These are phyloP conservation scores for Cryptotis parvus DNA, from an alignment of 2,113 vertebrate species.

Conservation along the genomic window DNA sequence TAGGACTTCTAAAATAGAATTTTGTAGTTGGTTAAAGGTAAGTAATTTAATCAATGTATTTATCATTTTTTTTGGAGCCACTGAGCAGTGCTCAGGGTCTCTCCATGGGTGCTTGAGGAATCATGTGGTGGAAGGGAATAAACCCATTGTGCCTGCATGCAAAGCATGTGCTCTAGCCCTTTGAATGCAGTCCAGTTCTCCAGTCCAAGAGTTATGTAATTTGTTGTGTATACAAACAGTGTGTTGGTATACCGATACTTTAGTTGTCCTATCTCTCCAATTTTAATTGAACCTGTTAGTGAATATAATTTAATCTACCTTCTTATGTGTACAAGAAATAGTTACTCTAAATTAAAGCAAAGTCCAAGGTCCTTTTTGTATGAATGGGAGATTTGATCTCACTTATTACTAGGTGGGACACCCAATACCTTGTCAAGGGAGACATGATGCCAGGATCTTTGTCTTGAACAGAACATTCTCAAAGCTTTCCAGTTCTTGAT, in stretches of 20 bases:
- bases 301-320: conserved; percentile 21
- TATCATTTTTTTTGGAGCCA: too few species aligned
- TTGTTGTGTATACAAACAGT: background rate
- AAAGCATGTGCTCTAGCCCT: too few species aligned
- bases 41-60: background rate
- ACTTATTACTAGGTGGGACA: background rate
- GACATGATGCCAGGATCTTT: background rate
- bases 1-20: conserved; percentile 40
- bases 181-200: too few species aligned
- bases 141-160: too few species aligned
- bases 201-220: background rate
- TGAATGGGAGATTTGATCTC: background rate
- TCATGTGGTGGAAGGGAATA: too few species aligned
- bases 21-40: conserved; percentile 34
- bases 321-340: background rate
- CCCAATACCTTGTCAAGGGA: background rate
- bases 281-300: conserved; percentile 28
- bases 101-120: too few species aligned
- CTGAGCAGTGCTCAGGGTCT: too few species aligned
- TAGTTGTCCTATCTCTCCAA: background rate
- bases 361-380: background rate
- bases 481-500: conserved; percentile 14
- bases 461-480: background rate
- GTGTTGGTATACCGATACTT: conserved; percentile 47
- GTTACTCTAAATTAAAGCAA: conserved; percentile 6